Conservation (phyloP, 2,113 vertebrate species). For the Eira barbara region DNA sequence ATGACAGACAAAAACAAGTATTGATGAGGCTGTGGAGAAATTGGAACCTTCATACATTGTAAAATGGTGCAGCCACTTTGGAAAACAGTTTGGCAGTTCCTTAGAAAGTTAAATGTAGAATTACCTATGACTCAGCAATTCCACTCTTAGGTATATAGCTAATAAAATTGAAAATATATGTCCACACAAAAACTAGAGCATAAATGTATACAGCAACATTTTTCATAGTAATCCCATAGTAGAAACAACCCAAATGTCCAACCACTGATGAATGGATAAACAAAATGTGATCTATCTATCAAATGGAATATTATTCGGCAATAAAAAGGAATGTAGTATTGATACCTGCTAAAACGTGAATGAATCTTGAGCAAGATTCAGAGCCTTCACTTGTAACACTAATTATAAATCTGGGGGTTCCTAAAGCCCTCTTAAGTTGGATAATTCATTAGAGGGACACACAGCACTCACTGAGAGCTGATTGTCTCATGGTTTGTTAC, state of each 20-base stretch:
- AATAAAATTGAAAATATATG: background rate
- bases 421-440: background rate
- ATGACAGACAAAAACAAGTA: background rate
- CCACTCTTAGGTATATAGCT: background rate
- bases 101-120: background rate
- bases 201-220: background rate
- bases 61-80: background rate
- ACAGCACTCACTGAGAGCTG: background rate
- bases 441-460: background rate
- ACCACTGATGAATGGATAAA: background rate
- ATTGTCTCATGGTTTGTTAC: background rate
- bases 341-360: background rate
- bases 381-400: background rate
- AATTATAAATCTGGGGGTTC: background rate
- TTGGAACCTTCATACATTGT: background rate
- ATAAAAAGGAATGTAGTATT: background rate
- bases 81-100: background rate
- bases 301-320: background rate
- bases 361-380: background rate
- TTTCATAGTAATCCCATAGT: background rate
- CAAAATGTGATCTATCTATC: background rate
- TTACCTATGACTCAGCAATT: background rate
- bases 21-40: background rate
- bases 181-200: background rate
- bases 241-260: background rate